These are phyloP conservation scores for Trichonephila inaurata DNA, from an alignment of 1,140 invertebrate genomes.

Conservation along the genomic window DNA sequence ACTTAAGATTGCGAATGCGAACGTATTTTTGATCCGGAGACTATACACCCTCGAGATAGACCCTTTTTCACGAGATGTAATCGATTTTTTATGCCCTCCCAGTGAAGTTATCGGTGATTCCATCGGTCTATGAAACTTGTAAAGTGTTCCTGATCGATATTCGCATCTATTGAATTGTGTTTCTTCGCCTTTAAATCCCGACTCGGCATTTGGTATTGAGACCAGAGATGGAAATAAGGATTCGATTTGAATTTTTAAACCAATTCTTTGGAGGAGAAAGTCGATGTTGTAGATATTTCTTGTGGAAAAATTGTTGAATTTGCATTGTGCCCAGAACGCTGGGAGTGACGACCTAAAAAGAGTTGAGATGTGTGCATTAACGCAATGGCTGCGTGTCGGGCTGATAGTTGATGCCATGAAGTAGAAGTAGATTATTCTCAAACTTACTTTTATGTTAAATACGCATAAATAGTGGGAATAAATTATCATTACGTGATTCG, in stretches of 20 bases:
- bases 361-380: no score
- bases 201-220: neutral
- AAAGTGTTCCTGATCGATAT: neutral
- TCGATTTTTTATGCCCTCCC: conserved; percentile 18
- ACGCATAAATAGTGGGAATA: no score
- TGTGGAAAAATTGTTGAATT: no score
- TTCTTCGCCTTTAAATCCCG: neutral
- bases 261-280: no score
- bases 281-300: no score
- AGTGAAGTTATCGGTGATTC: conserved; percentile 23
- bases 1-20: neutral
- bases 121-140: conserved; percentile 12
- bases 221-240: neutral
- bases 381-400: no score
- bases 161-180: neutral
- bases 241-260: neutral
- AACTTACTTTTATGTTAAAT: no score
- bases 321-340: no score
- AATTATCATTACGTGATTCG: no score
- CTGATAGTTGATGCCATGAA: no score
- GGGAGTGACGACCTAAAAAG: no score
- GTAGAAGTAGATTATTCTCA: no score
- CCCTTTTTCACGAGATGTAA: conserved; percentile 30
- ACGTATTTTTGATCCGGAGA: neutral
- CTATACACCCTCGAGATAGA: neutral